Evolutionary conservation across 1,140 invertebrate genomes (phyloP).

Genomic region (Trichonephila clavipes): DNA sequence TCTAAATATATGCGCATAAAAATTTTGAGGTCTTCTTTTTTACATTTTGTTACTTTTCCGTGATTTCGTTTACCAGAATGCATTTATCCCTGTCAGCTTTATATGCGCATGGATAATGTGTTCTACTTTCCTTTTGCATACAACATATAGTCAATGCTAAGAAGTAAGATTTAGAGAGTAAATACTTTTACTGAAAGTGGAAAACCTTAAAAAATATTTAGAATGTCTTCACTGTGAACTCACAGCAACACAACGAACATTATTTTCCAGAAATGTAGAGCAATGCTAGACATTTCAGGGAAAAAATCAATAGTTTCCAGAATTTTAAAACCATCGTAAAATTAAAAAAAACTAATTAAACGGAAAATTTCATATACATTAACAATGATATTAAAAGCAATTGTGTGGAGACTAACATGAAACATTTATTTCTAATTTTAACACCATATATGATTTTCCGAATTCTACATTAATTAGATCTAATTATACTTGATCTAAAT

Average conservation of each 20-base stretch:
- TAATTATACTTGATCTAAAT: too few species aligned
- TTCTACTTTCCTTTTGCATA: slow-evolving; percentile 8
- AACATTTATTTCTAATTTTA: too few species aligned
- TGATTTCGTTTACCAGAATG: slow-evolving; percentile 54
- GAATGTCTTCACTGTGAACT: not conserved
- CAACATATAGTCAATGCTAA: not conserved
- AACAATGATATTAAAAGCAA: not conserved
- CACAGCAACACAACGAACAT: not conserved
- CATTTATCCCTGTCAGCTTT: slow-evolving; percentile 57
- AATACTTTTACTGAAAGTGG: slow-evolving; percentile 14
- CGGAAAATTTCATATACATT: too few species aligned
- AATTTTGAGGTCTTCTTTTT: slow-evolving; percentile 35
- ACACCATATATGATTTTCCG: too few species aligned
- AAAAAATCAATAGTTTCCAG: not conserved
- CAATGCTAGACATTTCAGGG: not conserved
- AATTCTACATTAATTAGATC: too few species aligned
- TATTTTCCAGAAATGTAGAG: not conserved
- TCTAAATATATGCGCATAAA: slow-evolving; percentile 50
- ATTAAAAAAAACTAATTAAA: too few species aligned
- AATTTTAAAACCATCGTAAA: too few species aligned
- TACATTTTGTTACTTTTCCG: slow-evolving; percentile 1
- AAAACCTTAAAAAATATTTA: not conserved
- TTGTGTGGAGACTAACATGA: not conserved
- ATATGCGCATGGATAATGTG: slow-evolving; percentile 31
- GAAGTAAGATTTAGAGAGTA: slow-evolving; percentile 2